Evolutionary conservation across 2,113 vertebrate genomes (phyloP).

Genomic region (Scomber colias): DNA sequence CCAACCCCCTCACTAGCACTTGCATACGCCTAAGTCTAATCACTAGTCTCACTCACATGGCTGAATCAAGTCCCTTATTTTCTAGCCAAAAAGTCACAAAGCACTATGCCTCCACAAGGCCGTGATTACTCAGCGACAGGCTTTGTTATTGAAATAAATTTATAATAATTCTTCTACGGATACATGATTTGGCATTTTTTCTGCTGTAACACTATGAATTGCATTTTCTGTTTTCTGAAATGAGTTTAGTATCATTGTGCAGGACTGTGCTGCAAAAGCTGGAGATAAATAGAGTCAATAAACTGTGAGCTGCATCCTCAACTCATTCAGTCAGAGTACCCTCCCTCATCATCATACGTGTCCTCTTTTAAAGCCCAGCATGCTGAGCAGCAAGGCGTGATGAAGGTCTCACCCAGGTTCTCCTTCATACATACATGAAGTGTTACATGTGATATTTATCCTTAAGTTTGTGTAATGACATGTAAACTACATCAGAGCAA

Average conservation of each 20-base stretch:
- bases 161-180: conserved; percentile 46
- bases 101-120: conserved; percentile 37
- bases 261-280: conserved; percentile 18
- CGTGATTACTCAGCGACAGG: conserved; percentile 61
- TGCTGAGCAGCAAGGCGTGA: not conserved
- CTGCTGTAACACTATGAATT: conserved; percentile 16
- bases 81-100: conserved; percentile 58
- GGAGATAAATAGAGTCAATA: conserved; percentile 40
- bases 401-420: not conserved
- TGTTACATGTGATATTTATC: not conserved
- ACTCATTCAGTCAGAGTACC: conserved; percentile 21
- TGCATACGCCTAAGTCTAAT: conserved; percentile 68
- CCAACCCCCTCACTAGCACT: conserved; percentile 43
- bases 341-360: conserved; percentile 18
- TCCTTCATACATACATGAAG: not conserved
- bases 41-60: conserved; percentile 55
- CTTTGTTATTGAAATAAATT: conserved; percentile 47
- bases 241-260: conserved; percentile 21
- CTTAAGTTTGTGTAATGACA: too few species aligned
- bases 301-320: conserved; percentile 7
- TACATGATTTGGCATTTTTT: conserved; percentile 51
- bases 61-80: conserved; percentile 57
- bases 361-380: not conserved
- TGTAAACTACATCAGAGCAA: not conserved
- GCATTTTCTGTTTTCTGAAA: conserved; percentile 13